phyloP scores from a whole-genome alignment of 2,113 vertebrate species.

The Glaucomys volans region DNA sequence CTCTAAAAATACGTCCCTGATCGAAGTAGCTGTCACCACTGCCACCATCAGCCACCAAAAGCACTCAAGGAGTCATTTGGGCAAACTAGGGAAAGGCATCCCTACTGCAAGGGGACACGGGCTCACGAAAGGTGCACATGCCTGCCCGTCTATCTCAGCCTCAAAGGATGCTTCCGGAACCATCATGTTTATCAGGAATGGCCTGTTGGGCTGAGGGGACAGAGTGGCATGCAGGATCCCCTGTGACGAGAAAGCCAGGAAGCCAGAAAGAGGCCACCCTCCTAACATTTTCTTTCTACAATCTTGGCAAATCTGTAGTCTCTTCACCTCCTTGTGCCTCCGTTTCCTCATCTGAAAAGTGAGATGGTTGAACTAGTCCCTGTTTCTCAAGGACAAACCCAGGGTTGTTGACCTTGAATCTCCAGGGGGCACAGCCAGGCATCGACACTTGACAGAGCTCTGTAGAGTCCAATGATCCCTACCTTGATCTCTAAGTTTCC shows the following conservation, averaged over 20 bases:
- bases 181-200: background rate
- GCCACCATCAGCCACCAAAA: background rate
- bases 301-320: background rate
- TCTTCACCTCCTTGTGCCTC: background rate
- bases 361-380: background rate
- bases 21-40: background rate
- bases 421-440: background rate
- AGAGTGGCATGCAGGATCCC: no score
- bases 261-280: background rate
- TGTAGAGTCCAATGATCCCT: background rate
- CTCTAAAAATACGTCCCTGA: background rate
- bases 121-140: no score
- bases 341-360: slow-evolving; percentile 26
- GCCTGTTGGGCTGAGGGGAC: background rate
- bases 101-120: background rate
- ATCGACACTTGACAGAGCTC: background rate
- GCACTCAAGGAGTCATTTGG: background rate
- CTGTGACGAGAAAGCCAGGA: background rate
- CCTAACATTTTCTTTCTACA: background rate
- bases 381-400: background rate
- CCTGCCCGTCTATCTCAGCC: background rate
- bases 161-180: background rate
- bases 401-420: background rate
- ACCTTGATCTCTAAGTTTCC: background rate
- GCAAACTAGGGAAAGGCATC: background rate